phyloP scores from a whole-genome alignment of 2,113 vertebrate species.

The Gymnogyps californianus region DNA sequence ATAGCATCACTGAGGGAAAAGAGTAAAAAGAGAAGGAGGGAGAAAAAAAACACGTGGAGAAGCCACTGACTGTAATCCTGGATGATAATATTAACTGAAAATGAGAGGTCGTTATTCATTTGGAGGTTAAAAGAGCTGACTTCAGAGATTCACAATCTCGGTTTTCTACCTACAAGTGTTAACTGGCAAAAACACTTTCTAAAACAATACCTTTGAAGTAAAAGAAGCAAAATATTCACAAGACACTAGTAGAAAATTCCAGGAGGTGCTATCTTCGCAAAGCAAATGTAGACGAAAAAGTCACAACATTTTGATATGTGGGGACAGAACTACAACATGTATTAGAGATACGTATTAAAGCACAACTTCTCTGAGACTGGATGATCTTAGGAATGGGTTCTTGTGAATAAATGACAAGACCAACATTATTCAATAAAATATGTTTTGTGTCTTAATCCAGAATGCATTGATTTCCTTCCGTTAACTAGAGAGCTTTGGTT shows the following conservation, averaged over 20 bases:
- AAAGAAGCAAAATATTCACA: not conserved
- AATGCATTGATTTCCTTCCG: not conserved
- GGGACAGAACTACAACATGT: not conserved
- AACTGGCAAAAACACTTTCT: not conserved
- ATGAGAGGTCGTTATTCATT: not conserved
- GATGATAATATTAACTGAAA: not conserved
- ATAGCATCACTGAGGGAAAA: not conserved
- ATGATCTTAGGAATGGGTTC: not conserved
- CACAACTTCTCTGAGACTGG: not conserved
- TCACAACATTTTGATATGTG: not conserved
- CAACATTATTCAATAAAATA: not conserved
- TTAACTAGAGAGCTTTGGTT: not conserved
- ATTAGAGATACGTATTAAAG: not conserved
- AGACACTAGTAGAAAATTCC: not conserved
- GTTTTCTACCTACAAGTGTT: not conserved
- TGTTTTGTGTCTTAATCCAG: not conserved
- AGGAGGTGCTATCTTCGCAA: not conserved
- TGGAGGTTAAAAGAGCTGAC: not conserved
- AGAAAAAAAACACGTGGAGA: accelerated
- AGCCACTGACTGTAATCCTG: not conserved
- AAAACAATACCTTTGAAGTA: not conserved
- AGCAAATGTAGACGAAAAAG: not conserved
- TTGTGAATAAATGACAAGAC: not conserved
- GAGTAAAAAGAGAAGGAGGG: not conserved
- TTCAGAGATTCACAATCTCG: not conserved